Base-by-base conservation (phyloP, 92 coral and sea anemone species). In the Nematostella vectensis region DNA sequence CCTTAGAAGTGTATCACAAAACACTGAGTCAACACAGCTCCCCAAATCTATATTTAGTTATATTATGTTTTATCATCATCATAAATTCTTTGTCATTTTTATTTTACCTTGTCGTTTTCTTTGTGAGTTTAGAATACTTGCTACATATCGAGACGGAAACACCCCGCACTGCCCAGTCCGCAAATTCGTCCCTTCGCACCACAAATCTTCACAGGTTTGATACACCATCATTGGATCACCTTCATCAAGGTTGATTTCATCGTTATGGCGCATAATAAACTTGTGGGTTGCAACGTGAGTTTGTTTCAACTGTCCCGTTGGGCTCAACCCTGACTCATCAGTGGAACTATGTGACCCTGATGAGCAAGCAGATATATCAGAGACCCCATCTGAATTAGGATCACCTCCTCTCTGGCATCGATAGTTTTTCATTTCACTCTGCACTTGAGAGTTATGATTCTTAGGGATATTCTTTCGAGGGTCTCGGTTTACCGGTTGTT, bases 241-340 rank as follows among this genome's bases (percentile, higher is more conserved):
- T 11, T 71, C 57, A 2, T 86, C 83, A 27, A 93, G 67, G 23
- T 60, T 55, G 8, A 82, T 59, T 63, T 93, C 99, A 48, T 86
- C 96, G 10, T 68, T 72, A 62, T 93, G 99, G 29, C 96, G 79
- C 1, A 88, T 79, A 4, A 70, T 77, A 61, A 93, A 93, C 62
- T 82, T 93, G 63, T 82, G 81, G 24, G 77, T 70, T 10, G 88
- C 99, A 47, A 93, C 73, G 50, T 93, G 99, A 19, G 96, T 93
- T 57, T 93, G 99, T 42, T 70, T 80, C 29, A 55, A 40, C 52
- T 50, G 51, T 44, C 37, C 55, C 8, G 45, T 66, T 55, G 51
- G 51, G 23, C 51, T 45, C 21, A 4, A 15, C 18, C 51, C 51
- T 10, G 23, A 45, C 21, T 66, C 72, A 27, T 66, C 72, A 3